Evolutionary conservation across 2,797 vertebrate genomes (phyloP), one percentile per base, ranked within the genome.

Genomic region (Distichodus sexfasciatus): DNA sequence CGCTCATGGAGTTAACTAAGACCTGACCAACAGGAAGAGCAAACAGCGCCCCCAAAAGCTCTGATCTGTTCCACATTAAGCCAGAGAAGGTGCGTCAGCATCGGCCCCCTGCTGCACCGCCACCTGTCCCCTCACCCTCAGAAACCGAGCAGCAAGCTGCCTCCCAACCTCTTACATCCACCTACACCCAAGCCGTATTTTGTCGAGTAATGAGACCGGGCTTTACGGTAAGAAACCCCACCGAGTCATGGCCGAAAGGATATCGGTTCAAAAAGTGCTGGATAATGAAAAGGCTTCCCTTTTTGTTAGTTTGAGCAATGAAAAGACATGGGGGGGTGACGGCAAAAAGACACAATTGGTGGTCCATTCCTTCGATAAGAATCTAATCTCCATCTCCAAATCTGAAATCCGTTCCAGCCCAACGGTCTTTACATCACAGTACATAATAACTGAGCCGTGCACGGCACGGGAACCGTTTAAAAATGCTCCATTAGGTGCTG

Each of bases 41-140:
- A 54, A 51, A 47, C 36, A 51, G 15, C 35, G 54, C 40, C 47
- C 6, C 44, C n/a, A n/a, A n/a, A n/a, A 43, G 53, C 43, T 21
- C 43, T 65, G 61, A 41, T 66, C 69, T 57, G 41, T 14, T 51
- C 69, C 58, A 57, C 40, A 57, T 64, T 63, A 57, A 70, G 62
- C 58, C 48, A 57, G 50, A 31, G 15, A 55, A 29, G 51, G 41
- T 57, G 69, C 41, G 63, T 60, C 70, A 72, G 62, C 70, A 66
- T 35, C 65, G 69, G 51, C 53, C 69, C 55, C 69, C 69, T 40
- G 24, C 62, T 59, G 44, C 51, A 40, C 54, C 58, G 61, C 70
- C 70, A 72, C 70, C 62, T 72, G 69, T 24, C 62, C 54, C 31
- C 33, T 14, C 44, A 64, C 33, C 50, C 21, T 33, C 14, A 19